Percentiles rank a stretch among this genome's conserved stretches.
Evolutionary conservation across 2,797 vertebrate genomes (phyloP).

Genomic region (Bradypodion ventrale): DNA sequence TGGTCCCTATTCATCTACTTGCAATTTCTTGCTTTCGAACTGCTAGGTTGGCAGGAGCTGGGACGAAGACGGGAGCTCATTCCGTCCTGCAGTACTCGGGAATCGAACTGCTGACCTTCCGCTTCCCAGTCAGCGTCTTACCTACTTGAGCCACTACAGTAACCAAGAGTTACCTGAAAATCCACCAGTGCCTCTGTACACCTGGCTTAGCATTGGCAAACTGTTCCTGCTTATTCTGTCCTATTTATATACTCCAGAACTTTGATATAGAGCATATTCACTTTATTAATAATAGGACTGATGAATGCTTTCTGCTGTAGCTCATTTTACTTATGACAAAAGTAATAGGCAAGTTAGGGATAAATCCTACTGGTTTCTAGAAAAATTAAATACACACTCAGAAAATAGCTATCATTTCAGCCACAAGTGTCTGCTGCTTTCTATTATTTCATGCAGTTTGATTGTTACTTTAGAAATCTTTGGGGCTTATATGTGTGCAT

Average conservation of each 20-base stretch:
- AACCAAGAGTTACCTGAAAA: background rate
- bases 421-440: conserved; percentile 20
- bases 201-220: background rate
- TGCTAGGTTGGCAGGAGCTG: too few relatives aligned
- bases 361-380: conserved; percentile 12
- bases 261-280: background rate
- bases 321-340: conserved; percentile 5
- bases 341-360: background rate
- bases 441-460: conserved; percentile 41
- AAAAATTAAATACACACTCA: conserved; percentile 28
- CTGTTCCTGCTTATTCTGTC: background rate
- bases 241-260: background rate
- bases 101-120: too few relatives aligned
- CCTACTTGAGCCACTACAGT: too few relatives aligned
- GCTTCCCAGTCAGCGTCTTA: too few relatives aligned
- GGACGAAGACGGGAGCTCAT: too few relatives aligned
- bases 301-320: background rate
- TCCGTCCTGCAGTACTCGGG: too few relatives aligned
- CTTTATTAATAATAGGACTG: background rate
- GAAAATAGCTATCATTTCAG: conserved; percentile 25
- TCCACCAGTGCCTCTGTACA: background rate
- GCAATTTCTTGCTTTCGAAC: too few relatives aligned
- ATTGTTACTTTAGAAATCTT: conserved; percentile 29
- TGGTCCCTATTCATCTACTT: too few relatives aligned
- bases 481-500: conserved; percentile 9